Conservation (phyloP, 2,797 vertebrate genomes). For the Tamandua tetradactyla region DNA sequence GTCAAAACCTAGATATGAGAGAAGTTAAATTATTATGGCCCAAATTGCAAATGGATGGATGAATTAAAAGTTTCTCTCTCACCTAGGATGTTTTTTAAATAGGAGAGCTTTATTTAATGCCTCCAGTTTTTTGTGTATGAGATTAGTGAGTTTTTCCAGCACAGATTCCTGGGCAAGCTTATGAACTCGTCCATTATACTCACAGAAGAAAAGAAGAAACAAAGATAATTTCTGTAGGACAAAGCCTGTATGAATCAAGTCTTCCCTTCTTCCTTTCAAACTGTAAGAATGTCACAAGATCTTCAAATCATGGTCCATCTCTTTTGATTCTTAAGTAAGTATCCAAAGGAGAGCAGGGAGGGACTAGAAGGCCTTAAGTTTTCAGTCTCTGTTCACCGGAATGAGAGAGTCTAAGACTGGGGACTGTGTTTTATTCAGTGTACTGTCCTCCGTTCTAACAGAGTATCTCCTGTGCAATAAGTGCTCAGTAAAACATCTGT, state of each 20-base stretch:
- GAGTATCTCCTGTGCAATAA: rapidly evolving
- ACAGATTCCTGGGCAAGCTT: not conserved
- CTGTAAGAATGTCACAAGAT: not conserved
- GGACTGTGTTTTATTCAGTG: not conserved
- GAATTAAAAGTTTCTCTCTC: not conserved
- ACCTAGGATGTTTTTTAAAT: not conserved
- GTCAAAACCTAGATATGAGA: not conserved
- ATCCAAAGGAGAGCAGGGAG: not conserved
- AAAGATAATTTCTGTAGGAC: not conserved
- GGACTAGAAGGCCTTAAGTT: not conserved
- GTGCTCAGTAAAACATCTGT: not conserved
- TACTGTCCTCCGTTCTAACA: not conserved
- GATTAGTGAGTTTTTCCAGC: not conserved
- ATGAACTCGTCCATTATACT: not conserved
- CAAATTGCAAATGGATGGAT: not conserved
- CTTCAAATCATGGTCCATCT: not conserved
- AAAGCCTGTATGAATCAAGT: not conserved
- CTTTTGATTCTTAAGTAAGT: not conserved
- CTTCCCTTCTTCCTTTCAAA: not conserved
- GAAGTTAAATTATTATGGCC: not conserved
- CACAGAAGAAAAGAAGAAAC: not conserved
- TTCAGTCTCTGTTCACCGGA: not conserved
- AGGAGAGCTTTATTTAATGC: conserved; percentile 10
- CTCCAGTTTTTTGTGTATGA: not conserved
- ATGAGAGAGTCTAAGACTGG: not conserved